Evolutionary conservation across 2,888 invertebrate species (phyloP).

Genomic region (Zaprionus lineosus): DNA sequence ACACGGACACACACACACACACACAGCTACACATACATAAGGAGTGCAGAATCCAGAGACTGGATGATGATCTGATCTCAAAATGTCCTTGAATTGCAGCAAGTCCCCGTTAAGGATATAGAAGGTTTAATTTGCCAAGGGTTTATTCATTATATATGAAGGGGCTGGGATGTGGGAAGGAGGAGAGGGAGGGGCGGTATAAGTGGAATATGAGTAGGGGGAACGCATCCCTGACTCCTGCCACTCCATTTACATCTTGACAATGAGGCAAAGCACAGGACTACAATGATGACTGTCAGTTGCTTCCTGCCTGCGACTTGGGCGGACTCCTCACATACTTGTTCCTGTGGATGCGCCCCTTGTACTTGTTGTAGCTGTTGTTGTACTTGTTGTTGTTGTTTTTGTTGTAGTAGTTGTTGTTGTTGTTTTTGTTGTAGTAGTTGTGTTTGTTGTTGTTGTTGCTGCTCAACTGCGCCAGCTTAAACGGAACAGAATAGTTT

Average conservation of each 20-base stretch:
- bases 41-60: too few species aligned
- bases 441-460: slow-evolving; percentile 23
- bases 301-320: slow-evolving; percentile 53
- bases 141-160: slow-evolving; percentile 53
- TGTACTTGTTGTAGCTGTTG: too few species aligned
- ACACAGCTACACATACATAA: too few species aligned
- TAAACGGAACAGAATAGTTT: slow-evolving; percentile 29
- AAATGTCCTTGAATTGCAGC: too few species aligned
- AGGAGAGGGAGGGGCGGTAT: too few species aligned
- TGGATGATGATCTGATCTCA: too few species aligned
- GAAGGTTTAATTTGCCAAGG: slow-evolving; percentile 53
- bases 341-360: too few species aligned
- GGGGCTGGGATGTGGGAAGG: too few species aligned
- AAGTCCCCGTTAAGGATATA: slow-evolving; percentile 24
- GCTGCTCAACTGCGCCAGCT: slow-evolving; percentile 42
- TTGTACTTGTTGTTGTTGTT: neutral
- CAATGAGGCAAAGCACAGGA: slow-evolving; percentile 20
- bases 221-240: slow-evolving; percentile 20
- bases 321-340: slow-evolving; percentile 33
- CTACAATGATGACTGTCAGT: slow-evolving; percentile 43
- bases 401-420: neutral
- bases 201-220: slow-evolving; percentile 26
- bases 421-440: slow-evolving; percentile 16
- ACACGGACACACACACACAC: too few species aligned
- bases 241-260: slow-evolving; percentile 24